phyloP scores from a whole-genome alignment of 2,888 invertebrate species.

The Onthophagus sagittarius region DNA sequence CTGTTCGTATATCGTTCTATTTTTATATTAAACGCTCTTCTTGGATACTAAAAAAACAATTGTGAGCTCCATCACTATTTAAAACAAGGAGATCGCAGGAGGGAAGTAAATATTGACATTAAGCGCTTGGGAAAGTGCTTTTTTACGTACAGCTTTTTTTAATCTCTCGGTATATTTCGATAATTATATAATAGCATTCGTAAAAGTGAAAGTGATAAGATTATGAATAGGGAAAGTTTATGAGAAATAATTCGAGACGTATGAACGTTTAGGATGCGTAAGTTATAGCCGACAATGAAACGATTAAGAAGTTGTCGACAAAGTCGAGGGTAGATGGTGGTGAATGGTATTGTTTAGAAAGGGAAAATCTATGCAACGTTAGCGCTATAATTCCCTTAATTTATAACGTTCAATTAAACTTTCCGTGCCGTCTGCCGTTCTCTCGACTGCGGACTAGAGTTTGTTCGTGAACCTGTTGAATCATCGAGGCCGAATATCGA shows the following conservation, averaged over 20 bases:
- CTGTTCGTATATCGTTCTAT: too few relatives aligned
- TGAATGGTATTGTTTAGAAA: not conserved
- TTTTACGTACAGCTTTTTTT: too few relatives aligned
- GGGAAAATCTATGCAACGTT: conserved; percentile 5
- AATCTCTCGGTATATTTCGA: not conserved
- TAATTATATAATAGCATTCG: too few relatives aligned
- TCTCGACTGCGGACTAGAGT: conserved; percentile 1
- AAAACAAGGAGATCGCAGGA: too few relatives aligned
- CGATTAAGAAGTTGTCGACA: not conserved
- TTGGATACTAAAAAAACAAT: too few relatives aligned
- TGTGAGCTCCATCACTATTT: too few relatives aligned
- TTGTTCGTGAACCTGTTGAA: conserved; percentile 7
- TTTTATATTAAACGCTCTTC: too few relatives aligned
- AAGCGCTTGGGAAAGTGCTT: too few relatives aligned
- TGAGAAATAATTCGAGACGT: not conserved
- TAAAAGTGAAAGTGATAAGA: too few relatives aligned
- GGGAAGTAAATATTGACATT: too few relatives aligned
- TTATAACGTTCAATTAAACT: conserved; percentile 11
- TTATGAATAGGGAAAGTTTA: not conserved
- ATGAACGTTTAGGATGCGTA: not conserved
- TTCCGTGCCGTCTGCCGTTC: conserved; percentile 3
- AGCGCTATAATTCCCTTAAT: conserved; percentile 9
- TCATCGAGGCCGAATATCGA: not conserved
- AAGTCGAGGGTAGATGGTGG: not conserved
- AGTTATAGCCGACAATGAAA: not conserved